Conservation (phyloP, 2,113 vertebrate genomes). For the Thermophis baileyi region DNA sequence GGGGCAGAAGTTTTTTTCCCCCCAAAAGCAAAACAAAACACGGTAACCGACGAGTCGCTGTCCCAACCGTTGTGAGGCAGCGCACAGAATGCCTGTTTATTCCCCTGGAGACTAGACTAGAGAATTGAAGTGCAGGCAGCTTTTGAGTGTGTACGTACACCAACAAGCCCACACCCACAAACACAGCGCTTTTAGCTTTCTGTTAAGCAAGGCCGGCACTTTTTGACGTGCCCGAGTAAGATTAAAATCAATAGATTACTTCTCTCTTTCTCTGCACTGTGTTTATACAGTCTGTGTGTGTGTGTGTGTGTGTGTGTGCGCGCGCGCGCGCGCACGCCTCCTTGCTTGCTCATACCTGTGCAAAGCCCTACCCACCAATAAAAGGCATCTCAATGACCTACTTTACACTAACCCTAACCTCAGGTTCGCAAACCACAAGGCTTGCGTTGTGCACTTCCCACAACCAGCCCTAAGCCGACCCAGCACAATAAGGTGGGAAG, state of each 20-base stretch:
- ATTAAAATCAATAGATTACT: not conserved
- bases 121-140: not conserved
- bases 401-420: not conserved
- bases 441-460: not conserved
- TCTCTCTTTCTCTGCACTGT: not conserved
- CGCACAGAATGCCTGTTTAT: not conserved
- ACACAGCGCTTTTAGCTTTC: not conserved
- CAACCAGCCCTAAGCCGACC: not conserved
- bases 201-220: not conserved
- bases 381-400: not conserved
- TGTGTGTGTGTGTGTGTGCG: not conserved
- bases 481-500: not conserved
- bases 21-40: not conserved
- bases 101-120: not conserved
- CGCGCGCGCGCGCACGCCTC: not conserved
- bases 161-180: not conserved
- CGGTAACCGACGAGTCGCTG: not conserved
- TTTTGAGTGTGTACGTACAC: not conserved
- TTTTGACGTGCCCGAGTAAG: not conserved
- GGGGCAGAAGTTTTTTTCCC: not conserved
- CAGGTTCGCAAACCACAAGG: not conserved
- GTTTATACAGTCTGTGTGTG: not conserved
- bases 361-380: not conserved
- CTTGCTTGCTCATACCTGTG: not conserved
- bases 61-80: not conserved